Evolutionary conservation across 2,113 vertebrate genomes (phyloP), one percentile per base, ranked within the genome.

Genomic region (Potamarius usumacintae): DNA sequence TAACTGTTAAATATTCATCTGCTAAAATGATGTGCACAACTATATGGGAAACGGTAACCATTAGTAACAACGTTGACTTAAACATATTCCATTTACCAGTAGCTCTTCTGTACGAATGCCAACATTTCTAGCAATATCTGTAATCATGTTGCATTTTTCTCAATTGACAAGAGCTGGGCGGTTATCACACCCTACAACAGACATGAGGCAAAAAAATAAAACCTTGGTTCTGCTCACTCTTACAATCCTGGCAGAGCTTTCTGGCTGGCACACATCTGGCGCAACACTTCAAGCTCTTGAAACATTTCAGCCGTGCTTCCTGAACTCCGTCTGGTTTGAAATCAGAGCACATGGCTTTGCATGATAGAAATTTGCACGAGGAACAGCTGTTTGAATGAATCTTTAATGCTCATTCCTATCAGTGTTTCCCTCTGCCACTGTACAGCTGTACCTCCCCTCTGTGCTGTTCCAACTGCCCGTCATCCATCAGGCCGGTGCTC

Each of bases 311-410:
- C 22, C 12, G n/a, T 77, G 30, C 80, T 84, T 90, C 82, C 42
- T 72, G 87, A 48, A 7, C 50, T 84, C 60, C 55, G 55, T 74
- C 86, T 91, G 90, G 89, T 93, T 91, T 85, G 80, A 86, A 94
- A 91, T 91, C 85, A 6, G 84, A 88, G 90, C 90, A 92, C 92
- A 90, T 81, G 69, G 86, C 89, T 87, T 82, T 34, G 90, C 85
- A 88, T 89, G 85, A 84, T 20, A 89, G 91, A 85, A 90, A 93
- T 90, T 91, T 89, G 88, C 17, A 53, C 92, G 87, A 91, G 85
- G 91, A 94, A 92, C 94, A 94, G 92, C 92, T 95, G 94, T 94
- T 93, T 91, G 90, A 87, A 94, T 94, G 90, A 94, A 95, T 94
- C 90, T 94, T 95, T 94, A 93, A 95, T 94, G 92, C 62, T 72